Evolutionary conservation across 2,888 invertebrate species (phyloP).

Genomic region (Miltochrista miniata): DNA sequence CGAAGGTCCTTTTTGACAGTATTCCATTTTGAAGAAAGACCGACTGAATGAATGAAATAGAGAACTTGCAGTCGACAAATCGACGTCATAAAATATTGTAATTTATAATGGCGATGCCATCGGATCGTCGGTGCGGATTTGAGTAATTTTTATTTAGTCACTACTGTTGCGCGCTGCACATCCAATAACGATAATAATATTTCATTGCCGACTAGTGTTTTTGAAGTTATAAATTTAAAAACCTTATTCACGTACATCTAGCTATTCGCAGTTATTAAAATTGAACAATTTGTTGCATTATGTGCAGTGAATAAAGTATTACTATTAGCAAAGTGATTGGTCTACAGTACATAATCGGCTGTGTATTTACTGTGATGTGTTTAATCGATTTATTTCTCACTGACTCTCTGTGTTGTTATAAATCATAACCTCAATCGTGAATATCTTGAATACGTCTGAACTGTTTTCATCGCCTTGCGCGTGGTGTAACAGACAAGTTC

Average conservation of each 20-base stretch:
- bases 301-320: constrained; percentile 59
- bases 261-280: too few relatives aligned
- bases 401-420: constrained; percentile 66
- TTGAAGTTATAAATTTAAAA: constrained; percentile 9
- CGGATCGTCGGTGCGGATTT: constrained; percentile 42
- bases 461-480: constrained; percentile 62
- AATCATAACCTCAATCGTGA: constrained; percentile 73
- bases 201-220: constrained; percentile 9
- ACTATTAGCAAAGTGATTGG: constrained; percentile 31
- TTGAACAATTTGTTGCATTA: constrained; percentile 49
- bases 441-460: constrained; percentile 72
- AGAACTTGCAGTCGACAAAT: constrained; percentile 18
- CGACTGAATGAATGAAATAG: constrained; percentile 52
- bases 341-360: constrained; percentile 38
- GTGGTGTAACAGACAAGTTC: constrained; percentile 59
- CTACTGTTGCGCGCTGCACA: constrained; percentile 13
- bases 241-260: constrained; percentile 7
- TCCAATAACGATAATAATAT: constrained; percentile 2
- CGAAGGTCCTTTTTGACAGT: too few relatives aligned
- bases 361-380: constrained; percentile 48
- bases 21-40: constrained; percentile 28
- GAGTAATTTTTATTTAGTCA: constrained; percentile 34
- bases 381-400: constrained; percentile 47
- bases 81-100: constrained; percentile 1
- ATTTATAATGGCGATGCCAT: constrained; percentile 53